Conservation (phyloP, 2,888 invertebrate genomes). For the Mimas tiliae region DNA sequence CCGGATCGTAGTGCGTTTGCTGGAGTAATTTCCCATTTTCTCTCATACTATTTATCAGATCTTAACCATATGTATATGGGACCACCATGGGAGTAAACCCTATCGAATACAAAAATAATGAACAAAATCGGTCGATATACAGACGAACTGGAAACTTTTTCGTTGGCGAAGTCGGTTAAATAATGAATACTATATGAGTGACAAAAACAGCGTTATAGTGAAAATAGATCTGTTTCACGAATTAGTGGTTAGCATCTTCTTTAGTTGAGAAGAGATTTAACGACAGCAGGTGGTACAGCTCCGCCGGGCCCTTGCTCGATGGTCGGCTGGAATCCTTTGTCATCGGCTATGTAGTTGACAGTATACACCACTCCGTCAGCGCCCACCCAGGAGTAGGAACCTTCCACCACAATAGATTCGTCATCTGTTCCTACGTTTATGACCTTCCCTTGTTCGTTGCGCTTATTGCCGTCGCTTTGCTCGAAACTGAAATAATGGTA, state of each 20-base stretch:
- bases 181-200: too few relatives aligned
- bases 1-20: too few relatives aligned
- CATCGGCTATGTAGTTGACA: slow-evolving; percentile 82
- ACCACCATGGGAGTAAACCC: too few relatives aligned
- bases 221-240: slow-evolving; percentile 13
- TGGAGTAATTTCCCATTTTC: too few relatives aligned
- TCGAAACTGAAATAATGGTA: slow-evolving; percentile 60
- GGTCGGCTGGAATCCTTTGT: slow-evolving; percentile 83
- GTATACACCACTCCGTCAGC: slow-evolving; percentile 79
- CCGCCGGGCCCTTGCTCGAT: slow-evolving; percentile 64
- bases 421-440: slow-evolving; percentile 81
- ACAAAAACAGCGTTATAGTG: too few relatives aligned
- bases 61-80: too few relatives aligned
- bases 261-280: slow-evolving; percentile 67
- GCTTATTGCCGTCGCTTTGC: slow-evolving; percentile 80
- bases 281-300: slow-evolving; percentile 56
- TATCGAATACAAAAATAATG: too few relatives aligned
- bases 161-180: too few relatives aligned
- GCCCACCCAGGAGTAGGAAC: slow-evolving; percentile 78
- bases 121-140: too few relatives aligned
- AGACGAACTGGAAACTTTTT: too few relatives aligned
- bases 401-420: slow-evolving; percentile 77
- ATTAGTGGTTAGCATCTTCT: slow-evolving; percentile 18
- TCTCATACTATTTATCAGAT: too few relatives aligned
- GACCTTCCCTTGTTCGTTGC: slow-evolving; percentile 78